Evolutionary conservation across 2,797 vertebrate genomes (phyloP).

Genomic region (Sebastes flavidus): DNA sequence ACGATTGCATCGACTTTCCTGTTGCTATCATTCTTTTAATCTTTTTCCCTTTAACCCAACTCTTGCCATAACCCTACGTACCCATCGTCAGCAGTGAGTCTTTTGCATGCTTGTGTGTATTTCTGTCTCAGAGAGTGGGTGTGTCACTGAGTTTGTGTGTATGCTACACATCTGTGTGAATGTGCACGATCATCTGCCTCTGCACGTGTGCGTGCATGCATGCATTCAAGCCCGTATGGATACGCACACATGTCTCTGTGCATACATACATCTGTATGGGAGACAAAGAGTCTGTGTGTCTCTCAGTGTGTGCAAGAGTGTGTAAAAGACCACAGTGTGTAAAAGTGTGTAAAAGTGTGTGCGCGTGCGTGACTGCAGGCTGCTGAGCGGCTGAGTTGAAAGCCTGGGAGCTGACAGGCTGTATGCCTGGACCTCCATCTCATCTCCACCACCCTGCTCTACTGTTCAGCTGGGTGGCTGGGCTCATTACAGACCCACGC

Average conservation of each 20-base stretch:
- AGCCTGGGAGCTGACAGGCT: conserved; percentile 79
- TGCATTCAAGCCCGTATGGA: conserved; percentile 6
- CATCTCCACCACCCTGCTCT: conserved; percentile 76
- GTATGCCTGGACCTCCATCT: conserved; percentile 83
- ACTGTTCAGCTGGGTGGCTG: conserved; percentile 80
- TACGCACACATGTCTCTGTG: conserved; percentile 3
- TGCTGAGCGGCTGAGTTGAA: conserved; percentile 77
- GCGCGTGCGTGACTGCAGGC: conserved; percentile 20
- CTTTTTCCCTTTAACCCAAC: conserved; percentile 20
- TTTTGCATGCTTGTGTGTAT: conserved; percentile 10
- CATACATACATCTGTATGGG: conserved; percentile 41
- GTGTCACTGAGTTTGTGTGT: not conserved
- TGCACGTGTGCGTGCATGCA: not conserved
- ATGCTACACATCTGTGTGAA: not conserved
- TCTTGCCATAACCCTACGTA: conserved; percentile 14
- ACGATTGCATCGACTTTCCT: conserved; percentile 36
- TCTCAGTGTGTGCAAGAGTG: conserved; percentile 23
- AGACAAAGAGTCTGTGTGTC: conserved; percentile 45
- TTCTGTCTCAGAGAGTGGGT: not conserved
- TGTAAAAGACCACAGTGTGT: conserved; percentile 20
- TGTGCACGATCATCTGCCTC: not conserved
- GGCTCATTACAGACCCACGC: conserved; percentile 83
- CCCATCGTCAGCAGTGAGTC: not conserved
- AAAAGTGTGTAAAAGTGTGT: not conserved
- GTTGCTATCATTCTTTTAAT: conserved; percentile 5